Evolutionary conservation across 2,113 vertebrate species (phyloP).

Genomic region (Charina bottae): DNA sequence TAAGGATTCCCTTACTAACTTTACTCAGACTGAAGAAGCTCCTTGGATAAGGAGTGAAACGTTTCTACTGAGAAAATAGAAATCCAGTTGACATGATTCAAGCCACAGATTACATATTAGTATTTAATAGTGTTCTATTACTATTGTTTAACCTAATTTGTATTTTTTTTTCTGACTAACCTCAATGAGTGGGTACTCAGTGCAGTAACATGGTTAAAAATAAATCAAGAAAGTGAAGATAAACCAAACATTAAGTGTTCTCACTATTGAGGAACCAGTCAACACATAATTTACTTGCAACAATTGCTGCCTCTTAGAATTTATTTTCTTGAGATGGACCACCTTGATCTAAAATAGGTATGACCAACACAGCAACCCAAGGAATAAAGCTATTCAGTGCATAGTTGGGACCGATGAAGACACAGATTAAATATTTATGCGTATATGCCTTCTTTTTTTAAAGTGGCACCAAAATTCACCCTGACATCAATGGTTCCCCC

Average conservation of each 20-base stretch:
- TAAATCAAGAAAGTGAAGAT: neutral
- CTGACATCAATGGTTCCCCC: accelerated
- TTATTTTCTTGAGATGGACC: neutral
- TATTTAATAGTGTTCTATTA: too few species aligned
- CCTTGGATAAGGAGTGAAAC: too few species aligned
- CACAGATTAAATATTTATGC: neutral
- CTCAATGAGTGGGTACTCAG: neutral
- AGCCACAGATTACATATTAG: neutral
- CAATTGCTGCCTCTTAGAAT: neutral
- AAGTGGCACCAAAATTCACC: constrained; percentile 10
- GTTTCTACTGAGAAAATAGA: too few species aligned
- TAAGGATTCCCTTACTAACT: too few species aligned
- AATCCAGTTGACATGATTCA: too few species aligned
- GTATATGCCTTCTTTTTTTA: neutral
- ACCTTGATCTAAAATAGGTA: neutral
- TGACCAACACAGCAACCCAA: neutral
- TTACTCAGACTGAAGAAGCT: too few species aligned
- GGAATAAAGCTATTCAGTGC: neutral
- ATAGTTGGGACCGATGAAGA: neutral
- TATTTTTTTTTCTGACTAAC: neutral
- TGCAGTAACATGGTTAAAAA: neutral
- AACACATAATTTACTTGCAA: neutral
- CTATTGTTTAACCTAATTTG: neutral
- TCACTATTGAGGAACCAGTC: neutral
- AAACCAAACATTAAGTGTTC: neutral